Evolutionary conservation across 2,113 vertebrate species (phyloP).

Genomic region (Indri indri): DNA sequence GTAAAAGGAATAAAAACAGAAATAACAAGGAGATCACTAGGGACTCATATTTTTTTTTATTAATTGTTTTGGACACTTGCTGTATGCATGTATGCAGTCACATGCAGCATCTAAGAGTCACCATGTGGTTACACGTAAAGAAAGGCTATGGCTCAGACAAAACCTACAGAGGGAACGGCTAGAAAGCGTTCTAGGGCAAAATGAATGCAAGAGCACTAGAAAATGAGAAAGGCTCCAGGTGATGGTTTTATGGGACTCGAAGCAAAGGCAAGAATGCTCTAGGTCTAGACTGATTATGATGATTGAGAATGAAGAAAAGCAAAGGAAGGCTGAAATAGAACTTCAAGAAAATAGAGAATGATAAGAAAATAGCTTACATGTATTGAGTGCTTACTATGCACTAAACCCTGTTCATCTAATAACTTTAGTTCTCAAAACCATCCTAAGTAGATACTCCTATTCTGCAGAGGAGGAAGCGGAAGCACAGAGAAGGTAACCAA

Average conservation of each 20-base stretch:
- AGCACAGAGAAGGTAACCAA: neutral
- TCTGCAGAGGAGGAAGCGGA: neutral
- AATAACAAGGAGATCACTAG: neutral
- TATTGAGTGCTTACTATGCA: neutral
- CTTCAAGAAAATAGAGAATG: neutral
- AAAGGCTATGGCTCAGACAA: neutral
- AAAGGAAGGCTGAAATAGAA: neutral
- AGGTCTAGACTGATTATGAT: neutral
- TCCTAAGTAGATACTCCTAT: neutral
- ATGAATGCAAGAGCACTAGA: neutral
- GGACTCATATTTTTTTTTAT: neutral
- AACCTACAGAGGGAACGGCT: neutral
- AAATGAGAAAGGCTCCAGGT: neutral
- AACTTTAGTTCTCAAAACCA: neutral
- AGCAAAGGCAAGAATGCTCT: neutral
- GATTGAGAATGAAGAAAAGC: neutral
- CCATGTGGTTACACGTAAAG: neutral
- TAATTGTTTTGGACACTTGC: neutral
- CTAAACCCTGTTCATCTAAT: neutral
- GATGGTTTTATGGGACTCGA: neutral
- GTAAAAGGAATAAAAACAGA: neutral
- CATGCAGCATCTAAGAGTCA: neutral
- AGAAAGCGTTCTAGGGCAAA: neutral
- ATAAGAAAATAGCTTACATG: neutral
- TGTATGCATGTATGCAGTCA: neutral